These are phyloP conservation scores for Drosophila meridiana DNA, from an alignment of 2,888 invertebrate genomes.

Conservation along the genomic window DNA sequence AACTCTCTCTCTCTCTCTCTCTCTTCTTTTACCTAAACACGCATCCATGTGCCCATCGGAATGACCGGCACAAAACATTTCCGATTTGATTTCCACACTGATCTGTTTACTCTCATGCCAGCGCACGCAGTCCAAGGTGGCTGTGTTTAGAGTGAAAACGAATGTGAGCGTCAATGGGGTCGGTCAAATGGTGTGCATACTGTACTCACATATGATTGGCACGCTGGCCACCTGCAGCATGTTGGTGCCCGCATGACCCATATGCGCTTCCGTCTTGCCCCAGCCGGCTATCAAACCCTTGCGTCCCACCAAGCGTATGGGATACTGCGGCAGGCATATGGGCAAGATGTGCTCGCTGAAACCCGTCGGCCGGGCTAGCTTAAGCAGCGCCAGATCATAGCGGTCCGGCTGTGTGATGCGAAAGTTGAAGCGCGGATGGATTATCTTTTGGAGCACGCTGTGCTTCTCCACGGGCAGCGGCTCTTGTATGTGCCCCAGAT, in stretches of 20 bases:
- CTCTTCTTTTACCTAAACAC: slow-evolving; percentile 87
- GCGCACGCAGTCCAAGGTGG: slow-evolving; percentile 90
- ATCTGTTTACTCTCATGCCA: slow-evolving; percentile 94
- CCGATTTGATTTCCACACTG: slow-evolving; percentile 90
- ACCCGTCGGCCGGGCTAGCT: slow-evolving; percentile 89
- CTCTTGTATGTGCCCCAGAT: slow-evolving; percentile 88
- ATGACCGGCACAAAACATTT: slow-evolving; percentile 95
- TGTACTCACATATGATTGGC: slow-evolving; percentile 90
- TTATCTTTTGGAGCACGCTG: slow-evolving; percentile 89
- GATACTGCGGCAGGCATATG: slow-evolving; percentile 90
- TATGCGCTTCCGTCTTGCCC: slow-evolving; percentile 92
- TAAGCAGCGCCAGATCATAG: slow-evolving; percentile 91
- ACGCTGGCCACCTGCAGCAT: slow-evolving; percentile 92
- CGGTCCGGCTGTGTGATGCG: slow-evolving; percentile 93
- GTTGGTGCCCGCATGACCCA: slow-evolving; percentile 92
- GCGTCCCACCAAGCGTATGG: slow-evolving; percentile 86
- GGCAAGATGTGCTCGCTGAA: slow-evolving; percentile 89
- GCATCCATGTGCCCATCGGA: slow-evolving; percentile 93
- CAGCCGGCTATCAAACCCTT: slow-evolving; percentile 91
- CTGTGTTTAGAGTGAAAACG: slow-evolving; percentile 81
- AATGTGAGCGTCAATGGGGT: neutral
- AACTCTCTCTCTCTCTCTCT: slow-evolving; percentile 34
- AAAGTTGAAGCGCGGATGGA: slow-evolving; percentile 93
- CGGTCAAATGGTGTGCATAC: neutral
- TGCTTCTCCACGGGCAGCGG: slow-evolving; percentile 89